These are phyloP conservation scores for Platygyra sinensis DNA, from an alignment of 64 coral and sea anemone species.

Conservation along the genomic window DNA sequence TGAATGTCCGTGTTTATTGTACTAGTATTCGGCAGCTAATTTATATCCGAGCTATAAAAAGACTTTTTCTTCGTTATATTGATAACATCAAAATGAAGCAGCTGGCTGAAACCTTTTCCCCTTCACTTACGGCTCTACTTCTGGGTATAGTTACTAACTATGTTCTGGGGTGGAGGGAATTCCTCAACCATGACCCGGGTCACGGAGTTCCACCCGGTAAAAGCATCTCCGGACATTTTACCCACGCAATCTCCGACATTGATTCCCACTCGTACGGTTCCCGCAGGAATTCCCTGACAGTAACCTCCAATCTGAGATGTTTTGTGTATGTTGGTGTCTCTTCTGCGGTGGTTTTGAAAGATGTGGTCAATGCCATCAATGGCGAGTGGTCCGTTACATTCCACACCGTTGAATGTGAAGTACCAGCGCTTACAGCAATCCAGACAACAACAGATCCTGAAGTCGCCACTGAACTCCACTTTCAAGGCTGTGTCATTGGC, in stretches of 20 bases:
- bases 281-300: not conserved
- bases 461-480: no score
- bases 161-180: not conserved
- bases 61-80: no score
- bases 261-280: not conserved
- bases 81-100: no score
- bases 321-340: not conserved
- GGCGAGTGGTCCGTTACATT: constrained; percentile 5
- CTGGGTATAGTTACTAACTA: no score
- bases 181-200: not conserved
- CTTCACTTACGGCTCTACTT: not conserved
- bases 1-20: no score
- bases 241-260: not conserved
- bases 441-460: not conserved
- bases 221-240: not conserved
- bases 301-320: not conserved
- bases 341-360: not conserved
- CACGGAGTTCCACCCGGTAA: not conserved
- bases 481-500: no score
- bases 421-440: constrained; percentile 40
- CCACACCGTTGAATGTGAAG: constrained; percentile 14
- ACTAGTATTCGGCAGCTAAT: no score
- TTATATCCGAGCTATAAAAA: no score
- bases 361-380: not conserved
- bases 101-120: no score